These are phyloP conservation scores for Xerus rutilus DNA, from an alignment of 2,797 vertebrate species.

Conservation along the genomic window DNA sequence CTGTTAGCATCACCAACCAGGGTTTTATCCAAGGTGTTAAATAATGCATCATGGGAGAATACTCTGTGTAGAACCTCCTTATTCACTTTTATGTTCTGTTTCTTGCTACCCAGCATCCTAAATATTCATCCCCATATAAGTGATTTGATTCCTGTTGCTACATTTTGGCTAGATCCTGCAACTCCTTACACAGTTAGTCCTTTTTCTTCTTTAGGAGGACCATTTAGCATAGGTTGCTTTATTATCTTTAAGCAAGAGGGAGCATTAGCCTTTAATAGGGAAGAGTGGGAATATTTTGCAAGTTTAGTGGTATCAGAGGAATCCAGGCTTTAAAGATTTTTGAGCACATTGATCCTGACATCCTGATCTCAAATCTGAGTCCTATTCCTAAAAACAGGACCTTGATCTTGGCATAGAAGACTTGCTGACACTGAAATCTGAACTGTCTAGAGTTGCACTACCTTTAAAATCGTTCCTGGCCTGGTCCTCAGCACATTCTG, in stretches of 20 bases:
- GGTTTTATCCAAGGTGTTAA: not conserved
- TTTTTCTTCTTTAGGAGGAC: not conserved
- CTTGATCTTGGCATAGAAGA: not conserved
- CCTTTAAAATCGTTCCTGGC: not conserved
- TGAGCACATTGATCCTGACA: not conserved
- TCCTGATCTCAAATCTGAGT: not conserved
- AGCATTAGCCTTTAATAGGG: not conserved
- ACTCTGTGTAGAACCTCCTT: not conserved
- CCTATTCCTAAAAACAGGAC: not conserved
- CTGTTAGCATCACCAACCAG: not conserved
- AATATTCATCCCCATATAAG: not conserved
- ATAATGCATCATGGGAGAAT: not conserved
- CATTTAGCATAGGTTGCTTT: not conserved
- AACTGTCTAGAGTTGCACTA: not conserved
- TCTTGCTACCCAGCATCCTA: not conserved
- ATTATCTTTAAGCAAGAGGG: not conserved
- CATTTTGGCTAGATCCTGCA: not conserved
- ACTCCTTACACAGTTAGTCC: not conserved
- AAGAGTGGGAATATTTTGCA: not conserved
- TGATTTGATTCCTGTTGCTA: not conserved
- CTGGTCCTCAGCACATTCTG: not conserved
- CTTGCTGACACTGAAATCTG: not conserved
- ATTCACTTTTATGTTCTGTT: not conserved
- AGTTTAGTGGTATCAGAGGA: not conserved
- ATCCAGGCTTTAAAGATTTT: not conserved